Percentiles rank a stretch among this genome's conserved stretches.
These are phyloP conservation scores for Elgaria multicarinata DNA, from an alignment of 2,113 vertebrate species.

Conservation along the genomic window DNA sequence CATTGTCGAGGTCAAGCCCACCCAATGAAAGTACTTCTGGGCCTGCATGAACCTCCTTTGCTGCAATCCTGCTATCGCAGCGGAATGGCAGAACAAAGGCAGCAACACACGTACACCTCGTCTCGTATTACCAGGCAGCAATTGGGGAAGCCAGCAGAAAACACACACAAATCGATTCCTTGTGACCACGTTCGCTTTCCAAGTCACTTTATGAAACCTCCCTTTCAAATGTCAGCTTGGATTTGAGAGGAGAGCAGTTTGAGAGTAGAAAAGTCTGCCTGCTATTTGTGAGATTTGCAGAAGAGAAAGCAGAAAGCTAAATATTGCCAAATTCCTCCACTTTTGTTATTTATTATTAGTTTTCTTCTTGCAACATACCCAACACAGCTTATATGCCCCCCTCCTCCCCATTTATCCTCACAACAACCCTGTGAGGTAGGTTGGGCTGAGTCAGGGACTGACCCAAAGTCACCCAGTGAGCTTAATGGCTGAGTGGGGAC, in stretches of 20 bases:
- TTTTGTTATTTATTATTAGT: too few relatives aligned
- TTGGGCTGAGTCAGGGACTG: too few relatives aligned
- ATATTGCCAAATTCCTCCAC: background rate
- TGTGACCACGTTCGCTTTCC: slow-evolving; percentile 34
- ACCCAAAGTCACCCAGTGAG: too few relatives aligned
- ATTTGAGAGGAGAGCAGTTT: background rate
- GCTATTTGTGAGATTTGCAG: background rate
- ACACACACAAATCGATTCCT: background rate
- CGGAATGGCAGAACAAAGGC: slow-evolving; percentile 25
- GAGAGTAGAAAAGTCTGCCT: slow-evolving; percentile 2
- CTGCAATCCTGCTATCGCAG: background rate
- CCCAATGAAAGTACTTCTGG: slow-evolving; percentile 15
- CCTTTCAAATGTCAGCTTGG: slow-evolving; percentile 6
- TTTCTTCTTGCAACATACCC: too few relatives aligned
- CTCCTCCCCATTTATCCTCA: too few relatives aligned
- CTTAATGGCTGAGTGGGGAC: too few relatives aligned
- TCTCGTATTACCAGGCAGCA: slow-evolving; percentile 37
- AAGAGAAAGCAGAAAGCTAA: background rate
- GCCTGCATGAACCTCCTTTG: background rate
- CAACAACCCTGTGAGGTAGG: too few relatives aligned
- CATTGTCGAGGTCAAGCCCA: slow-evolving; percentile 30
- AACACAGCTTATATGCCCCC: too few relatives aligned
- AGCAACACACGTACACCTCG: background rate
- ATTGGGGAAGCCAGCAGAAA: slow-evolving; percentile 8
- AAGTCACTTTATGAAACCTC: slow-evolving; percentile 32